These are phyloP conservation scores for Erinaceus europaeus DNA, from an alignment of 2,113 vertebrate species.

Conservation along the genomic window DNA sequence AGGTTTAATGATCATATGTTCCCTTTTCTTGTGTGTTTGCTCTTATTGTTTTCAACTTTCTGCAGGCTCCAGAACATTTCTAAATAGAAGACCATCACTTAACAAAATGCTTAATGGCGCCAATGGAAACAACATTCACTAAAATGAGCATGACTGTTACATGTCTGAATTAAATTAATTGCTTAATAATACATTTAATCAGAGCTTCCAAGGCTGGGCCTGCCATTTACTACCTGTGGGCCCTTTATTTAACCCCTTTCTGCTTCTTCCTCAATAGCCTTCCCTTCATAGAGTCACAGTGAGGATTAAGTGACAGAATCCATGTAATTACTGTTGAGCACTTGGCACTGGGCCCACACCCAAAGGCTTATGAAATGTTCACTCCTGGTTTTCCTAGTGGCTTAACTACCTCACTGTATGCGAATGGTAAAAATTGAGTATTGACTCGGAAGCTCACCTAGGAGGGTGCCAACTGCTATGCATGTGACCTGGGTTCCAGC, in stretches of 20 bases:
- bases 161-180: constrained; percentile 29
- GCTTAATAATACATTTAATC: constrained; percentile 43
- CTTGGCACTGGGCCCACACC: neutral
- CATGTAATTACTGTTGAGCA: constrained; percentile 29
- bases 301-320: constrained; percentile 32
- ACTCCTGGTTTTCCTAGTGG: constrained; percentile 20
- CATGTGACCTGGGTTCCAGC: too few species aligned
- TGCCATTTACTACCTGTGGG: constrained; percentile 29
- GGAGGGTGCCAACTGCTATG: too few species aligned
- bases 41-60: constrained; percentile 9
- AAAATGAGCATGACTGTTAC: constrained; percentile 12
- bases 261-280: constrained; percentile 1
- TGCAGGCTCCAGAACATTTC: neutral
- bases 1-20: constrained; percentile 13
- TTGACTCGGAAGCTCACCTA: too few species aligned
- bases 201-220: neutral
- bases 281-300: neutral
- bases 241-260: constrained; percentile 19
- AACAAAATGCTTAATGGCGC: constrained; percentile 26
- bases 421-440: constrained; percentile 17
- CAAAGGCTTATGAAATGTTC: constrained; percentile 10
- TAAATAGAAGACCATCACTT: constrained; percentile 2
- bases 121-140: constrained; percentile 12
- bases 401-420: constrained; percentile 4
- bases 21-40: neutral